Base-by-base conservation (phyloP, 1,140 invertebrate genomes). In the Drosophila rufa region DNA sequence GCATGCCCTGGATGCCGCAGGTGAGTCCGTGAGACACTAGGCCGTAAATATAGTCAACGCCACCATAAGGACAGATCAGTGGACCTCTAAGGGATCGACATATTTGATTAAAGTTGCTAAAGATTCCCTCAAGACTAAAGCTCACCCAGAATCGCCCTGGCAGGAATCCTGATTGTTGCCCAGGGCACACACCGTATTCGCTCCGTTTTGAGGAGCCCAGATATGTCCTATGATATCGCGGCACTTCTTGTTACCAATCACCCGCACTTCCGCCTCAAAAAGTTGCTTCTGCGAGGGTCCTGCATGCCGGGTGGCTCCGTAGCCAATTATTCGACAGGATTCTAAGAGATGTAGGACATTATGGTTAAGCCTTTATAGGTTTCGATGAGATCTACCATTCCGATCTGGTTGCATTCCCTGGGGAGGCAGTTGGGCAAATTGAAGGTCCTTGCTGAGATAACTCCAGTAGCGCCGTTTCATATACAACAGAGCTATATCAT, bases 21-120 rank as follows among this genome's bases (percentile, higher is more conserved):
- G 87, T 91, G 14, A 92, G 66, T 14, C 92, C 92, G 45, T 92
- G 84, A 2, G 92, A 92, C 1, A 92, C 92, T 25, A 93, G 74
- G 22, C 92, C 92, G 46, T 75, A 91, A 12, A 93, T 82, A 25
- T 87, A 92, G 51, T 91, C 68, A 12, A 25, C 48, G 4, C 78
- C 85, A 5, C 84, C 67, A 56, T 87, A 75, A 6, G 53, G 69
- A 56, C 92, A 93, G 22, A 93, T 91, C 14, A 93, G 48, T 1
- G 92, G 92, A 9, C 92, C 92, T 15, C 75, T 77, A 17, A 4
- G 0, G 0, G 8, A 30, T 22, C 9, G 2, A 40, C 17, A 22
- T 30, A 22, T 4, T 30, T 12, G 6, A 33, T 30, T 33, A 0
- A n/a, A 40, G 25, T 11, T 3, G 3, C 1, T 17, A 0, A 2